These are phyloP conservation scores for Melanchra persicariae DNA, from an alignment of 2,888 invertebrate genomes.

Conservation along the genomic window DNA sequence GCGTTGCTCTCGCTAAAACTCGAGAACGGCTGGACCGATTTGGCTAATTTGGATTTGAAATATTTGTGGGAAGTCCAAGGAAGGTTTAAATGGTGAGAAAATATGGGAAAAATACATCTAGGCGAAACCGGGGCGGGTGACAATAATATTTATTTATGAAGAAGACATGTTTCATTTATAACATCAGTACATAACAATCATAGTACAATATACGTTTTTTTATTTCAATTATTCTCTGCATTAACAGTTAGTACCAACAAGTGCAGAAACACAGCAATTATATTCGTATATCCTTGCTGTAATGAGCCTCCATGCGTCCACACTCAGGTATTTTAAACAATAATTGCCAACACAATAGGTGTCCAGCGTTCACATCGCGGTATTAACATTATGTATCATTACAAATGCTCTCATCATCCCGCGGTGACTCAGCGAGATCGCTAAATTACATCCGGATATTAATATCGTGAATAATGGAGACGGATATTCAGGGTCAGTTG, in stretches of 20 bases:
- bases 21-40: too few relatives aligned
- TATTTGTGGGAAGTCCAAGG: too few relatives aligned
- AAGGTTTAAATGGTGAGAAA: too few relatives aligned
- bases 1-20: too few relatives aligned
- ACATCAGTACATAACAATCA: background rate
- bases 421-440: constrained; percentile 24
- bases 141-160: too few relatives aligned
- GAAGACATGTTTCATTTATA: too few relatives aligned
- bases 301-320: constrained; percentile 22
- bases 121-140: too few relatives aligned
- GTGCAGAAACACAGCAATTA: too few relatives aligned
- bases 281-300: constrained; percentile 10
- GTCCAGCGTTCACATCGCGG: constrained; percentile 29
- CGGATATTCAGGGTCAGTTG: background rate
- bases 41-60: too few relatives aligned
- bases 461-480: background rate
- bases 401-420: constrained; percentile 46
- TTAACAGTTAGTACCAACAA: too few relatives aligned
- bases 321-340: constrained; percentile 30
- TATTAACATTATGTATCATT: constrained; percentile 57
- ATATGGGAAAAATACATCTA: too few relatives aligned
- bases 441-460: constrained; percentile 40
- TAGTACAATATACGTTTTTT: constrained; percentile 6
- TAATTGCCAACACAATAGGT: constrained; percentile 41
- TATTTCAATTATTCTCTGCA: too few relatives aligned